Conservation (phyloP, 2,797 vertebrate genomes). For the Sebastes minor region DNA sequence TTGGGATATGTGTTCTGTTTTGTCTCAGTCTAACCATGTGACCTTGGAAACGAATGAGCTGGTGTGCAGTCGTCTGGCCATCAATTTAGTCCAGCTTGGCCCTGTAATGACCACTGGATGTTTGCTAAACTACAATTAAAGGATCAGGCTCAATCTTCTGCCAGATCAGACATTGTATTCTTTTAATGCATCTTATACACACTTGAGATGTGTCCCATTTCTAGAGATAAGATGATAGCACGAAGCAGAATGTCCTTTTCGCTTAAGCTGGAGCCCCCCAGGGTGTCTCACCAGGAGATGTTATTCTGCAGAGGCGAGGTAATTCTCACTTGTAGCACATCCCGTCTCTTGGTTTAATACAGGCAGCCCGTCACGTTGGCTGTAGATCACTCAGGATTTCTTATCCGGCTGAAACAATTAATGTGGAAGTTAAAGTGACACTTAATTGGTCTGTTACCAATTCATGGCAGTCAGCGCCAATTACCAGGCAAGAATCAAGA, state of each 20-base stretch:
- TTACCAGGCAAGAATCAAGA: conserved; percentile 10
- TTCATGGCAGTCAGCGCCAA: conserved; percentile 27
- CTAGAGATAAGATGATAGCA: conserved; percentile 23
- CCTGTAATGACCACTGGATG: conserved; percentile 51
- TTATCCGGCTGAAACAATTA: conserved; percentile 30
- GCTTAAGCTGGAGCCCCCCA: conserved; percentile 16
- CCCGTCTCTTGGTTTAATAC: conserved; percentile 26
- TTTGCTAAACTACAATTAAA: conserved; percentile 47
- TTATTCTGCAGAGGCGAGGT: conserved; percentile 27
- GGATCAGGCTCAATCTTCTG: conserved; percentile 2
- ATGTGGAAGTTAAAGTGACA: conserved; percentile 36
- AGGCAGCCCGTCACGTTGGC: conserved; percentile 12
- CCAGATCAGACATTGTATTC: conserved; percentile 28
- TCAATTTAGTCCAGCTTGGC: conserved; percentile 6
- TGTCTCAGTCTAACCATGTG: conserved; percentile 23
- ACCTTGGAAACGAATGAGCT: conserved; percentile 46
- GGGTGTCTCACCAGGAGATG: conserved; percentile 30
- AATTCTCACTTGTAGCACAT: conserved; percentile 39
- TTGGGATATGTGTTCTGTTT: conserved; percentile 40
- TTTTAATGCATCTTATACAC: conserved; percentile 7
- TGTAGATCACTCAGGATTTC: conserved; percentile 16
- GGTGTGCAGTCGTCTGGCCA: conserved; percentile 48
- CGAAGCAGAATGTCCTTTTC: conserved; percentile 40
- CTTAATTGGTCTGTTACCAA: conserved; percentile 25
- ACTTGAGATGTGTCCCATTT: conserved; percentile 38